Evolutionary conservation across 2,888 invertebrate species (phyloP).

Genomic region (Dione vanillae): DNA sequence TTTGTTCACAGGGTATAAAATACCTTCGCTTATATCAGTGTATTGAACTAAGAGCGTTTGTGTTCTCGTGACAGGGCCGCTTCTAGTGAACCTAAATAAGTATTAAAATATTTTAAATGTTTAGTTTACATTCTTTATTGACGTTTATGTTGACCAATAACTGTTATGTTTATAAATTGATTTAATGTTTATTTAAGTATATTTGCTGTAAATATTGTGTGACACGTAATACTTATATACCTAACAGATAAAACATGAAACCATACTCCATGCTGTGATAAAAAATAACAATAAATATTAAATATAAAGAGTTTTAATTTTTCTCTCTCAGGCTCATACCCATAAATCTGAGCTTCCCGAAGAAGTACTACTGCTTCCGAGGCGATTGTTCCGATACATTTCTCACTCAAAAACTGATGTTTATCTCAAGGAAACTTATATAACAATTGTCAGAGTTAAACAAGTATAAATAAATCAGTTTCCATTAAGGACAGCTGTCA

Average conservation of each 20-base stretch:
- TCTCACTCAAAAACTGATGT: slow-evolving; percentile 34
- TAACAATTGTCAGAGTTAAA: slow-evolving; percentile 3
- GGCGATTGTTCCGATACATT: slow-evolving; percentile 64
- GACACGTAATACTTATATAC: not conserved
- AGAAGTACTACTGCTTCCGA: slow-evolving; percentile 68
- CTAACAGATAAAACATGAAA: not conserved
- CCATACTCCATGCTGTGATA: no score
- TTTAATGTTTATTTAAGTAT: not conserved
- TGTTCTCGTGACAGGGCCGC: slow-evolving; percentile 42
- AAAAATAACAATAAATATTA: no score
- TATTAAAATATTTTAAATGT: not conserved
- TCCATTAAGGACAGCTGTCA: slow-evolving; percentile 19
- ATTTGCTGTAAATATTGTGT: not conserved
- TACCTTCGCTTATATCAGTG: slow-evolving; percentile 54
- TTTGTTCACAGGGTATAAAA: slow-evolving; percentile 55
- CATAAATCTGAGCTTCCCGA: slow-evolving; percentile 74
- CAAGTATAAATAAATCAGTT: not conserved
- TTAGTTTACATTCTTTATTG: not conserved
- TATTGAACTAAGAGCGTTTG: slow-evolving; percentile 55
- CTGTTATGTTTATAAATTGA: not conserved
- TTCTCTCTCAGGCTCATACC: slow-evolving; percentile 55
- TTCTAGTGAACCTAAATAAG: slow-evolving; percentile 7
- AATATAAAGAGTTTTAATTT: no score
- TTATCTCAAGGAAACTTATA: slow-evolving; percentile 29
- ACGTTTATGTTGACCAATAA: not conserved